A percentile compares a stretch with the other conserved stretches of the same genome.
phyloP scores from a whole-genome alignment of 2,797 vertebrate species.

The Discoglossus pictus region DNA sequence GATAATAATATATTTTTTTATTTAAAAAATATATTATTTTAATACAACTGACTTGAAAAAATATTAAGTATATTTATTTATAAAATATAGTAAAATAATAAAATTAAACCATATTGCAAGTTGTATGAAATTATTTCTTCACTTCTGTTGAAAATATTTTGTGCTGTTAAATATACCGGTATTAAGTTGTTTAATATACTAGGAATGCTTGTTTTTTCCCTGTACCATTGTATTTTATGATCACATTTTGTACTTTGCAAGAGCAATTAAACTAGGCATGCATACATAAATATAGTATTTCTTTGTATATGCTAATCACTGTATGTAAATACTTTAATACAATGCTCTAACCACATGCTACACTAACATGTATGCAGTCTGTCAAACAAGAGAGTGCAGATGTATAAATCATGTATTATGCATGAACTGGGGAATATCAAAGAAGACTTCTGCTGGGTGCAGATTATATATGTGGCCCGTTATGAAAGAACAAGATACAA shows the following conservation, averaged over 20 bases:
- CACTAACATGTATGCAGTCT: slow-evolving; percentile 14
- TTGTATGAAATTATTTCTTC: too few species aligned
- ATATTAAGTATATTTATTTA: too few species aligned
- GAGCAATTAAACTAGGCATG: neutral
- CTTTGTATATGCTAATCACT: neutral
- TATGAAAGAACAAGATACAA: slow-evolving; percentile 3
- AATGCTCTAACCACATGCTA: slow-evolving; percentile 11
- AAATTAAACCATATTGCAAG: too few species aligned
- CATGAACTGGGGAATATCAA: neutral
- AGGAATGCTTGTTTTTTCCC: too few species aligned
- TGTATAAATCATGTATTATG: slow-evolving; percentile 3
- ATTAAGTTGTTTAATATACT: too few species aligned
- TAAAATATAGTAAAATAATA: too few species aligned
- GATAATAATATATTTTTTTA: too few species aligned
- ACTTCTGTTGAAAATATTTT: too few species aligned
- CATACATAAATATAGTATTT: slow-evolving; percentile 10
- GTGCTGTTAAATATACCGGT: too few species aligned
- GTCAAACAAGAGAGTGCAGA: slow-evolving; percentile 11
- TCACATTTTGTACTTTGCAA: neutral
- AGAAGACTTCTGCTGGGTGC: slow-evolving; percentile 1
- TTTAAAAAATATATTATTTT: too few species aligned
- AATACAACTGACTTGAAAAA: too few species aligned
- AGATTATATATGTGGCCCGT: slow-evolving; percentile 11
- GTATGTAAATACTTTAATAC: slow-evolving; percentile 8
- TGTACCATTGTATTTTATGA: too few species aligned